These are phyloP conservation scores for Lepidonotus clava DNA, from an alignment of 2,888 invertebrate species.

Conservation along the genomic window DNA sequence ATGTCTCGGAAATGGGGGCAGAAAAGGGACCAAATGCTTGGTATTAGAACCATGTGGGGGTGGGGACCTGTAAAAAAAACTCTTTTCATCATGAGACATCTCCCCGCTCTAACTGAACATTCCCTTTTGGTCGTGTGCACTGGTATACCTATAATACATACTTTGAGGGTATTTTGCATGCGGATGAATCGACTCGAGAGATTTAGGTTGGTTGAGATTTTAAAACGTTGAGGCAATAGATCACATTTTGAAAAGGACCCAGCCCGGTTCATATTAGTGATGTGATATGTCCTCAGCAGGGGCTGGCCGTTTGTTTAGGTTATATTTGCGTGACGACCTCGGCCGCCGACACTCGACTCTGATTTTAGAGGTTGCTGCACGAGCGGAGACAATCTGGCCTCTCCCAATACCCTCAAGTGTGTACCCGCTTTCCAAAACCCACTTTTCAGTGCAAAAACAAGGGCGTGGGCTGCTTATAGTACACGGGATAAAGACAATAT, in stretches of 20 bases:
- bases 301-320: not conserved
- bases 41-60: too few species aligned
- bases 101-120: too few species aligned
- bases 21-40: constrained; percentile 1
- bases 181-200: too few species aligned
- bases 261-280: not conserved
- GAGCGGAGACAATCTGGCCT: not conserved
- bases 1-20: too few species aligned
- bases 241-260: too few species aligned
- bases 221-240: too few species aligned
- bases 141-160: too few species aligned
- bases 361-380: not conserved
- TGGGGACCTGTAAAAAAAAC: too few species aligned
- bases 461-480: not conserved
- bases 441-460: not conserved
- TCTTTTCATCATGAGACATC: too few species aligned
- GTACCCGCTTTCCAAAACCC: not conserved
- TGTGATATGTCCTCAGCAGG: not conserved
- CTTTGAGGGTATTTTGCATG: too few species aligned
- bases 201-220: too few species aligned
- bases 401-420: not conserved
- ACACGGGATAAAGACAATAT: not conserved
- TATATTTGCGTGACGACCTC: not conserved
- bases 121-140: too few species aligned
- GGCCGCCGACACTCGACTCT: not conserved